A percentile compares a stretch with the other conserved stretches of the same genome.
phyloP scores from a whole-genome alignment of 2,797 vertebrate genomes.

The Telmatherina bonti region DNA sequence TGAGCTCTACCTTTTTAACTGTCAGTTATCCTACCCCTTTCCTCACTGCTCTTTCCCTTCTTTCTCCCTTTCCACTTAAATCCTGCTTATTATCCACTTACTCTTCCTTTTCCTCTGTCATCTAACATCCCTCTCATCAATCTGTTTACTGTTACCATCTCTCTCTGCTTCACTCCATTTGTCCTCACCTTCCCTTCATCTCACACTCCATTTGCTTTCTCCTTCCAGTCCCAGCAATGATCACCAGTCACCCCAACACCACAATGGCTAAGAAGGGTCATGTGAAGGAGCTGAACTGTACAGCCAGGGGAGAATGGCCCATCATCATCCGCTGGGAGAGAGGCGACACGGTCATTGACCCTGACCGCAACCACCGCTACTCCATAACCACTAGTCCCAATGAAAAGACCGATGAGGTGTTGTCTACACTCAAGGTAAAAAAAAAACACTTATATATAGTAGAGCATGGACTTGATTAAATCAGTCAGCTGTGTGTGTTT shows the following conservation, averaged over 20 bases:
- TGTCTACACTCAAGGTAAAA: slow-evolving; percentile 94
- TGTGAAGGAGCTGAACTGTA: slow-evolving; percentile 97
- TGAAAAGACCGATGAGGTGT: slow-evolving; percentile 95
- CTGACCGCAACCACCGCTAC: slow-evolving; percentile 94
- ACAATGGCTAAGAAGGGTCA: slow-evolving; percentile 98
- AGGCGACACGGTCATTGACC: slow-evolving; percentile 97
- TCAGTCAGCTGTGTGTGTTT: slow-evolving; percentile 33
- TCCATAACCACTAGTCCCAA: slow-evolving; percentile 95
- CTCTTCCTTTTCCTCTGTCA: slow-evolving; percentile 26
- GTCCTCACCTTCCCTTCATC: slow-evolving; percentile 33
- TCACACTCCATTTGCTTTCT: slow-evolving; percentile 44
- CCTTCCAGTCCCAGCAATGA: slow-evolving; percentile 92
- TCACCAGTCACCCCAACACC: slow-evolving; percentile 98
- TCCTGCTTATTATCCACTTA: slow-evolving; percentile 50
- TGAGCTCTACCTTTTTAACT: slow-evolving; percentile 58
- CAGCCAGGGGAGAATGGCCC: slow-evolving; percentile 94
- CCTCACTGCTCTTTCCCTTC: slow-evolving; percentile 26
- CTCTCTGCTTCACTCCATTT: slow-evolving; percentile 26
- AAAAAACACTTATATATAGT: slow-evolving; percentile 21
- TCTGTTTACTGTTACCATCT: slow-evolving; percentile 48
- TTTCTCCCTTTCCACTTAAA: slow-evolving; percentile 43
- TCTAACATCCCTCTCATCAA: slow-evolving; percentile 41
- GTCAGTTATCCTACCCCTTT: slow-evolving; percentile 33
- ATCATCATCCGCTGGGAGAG: slow-evolving; percentile 99
- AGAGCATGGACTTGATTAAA: slow-evolving; percentile 34